A percentile compares a stretch with the other conserved stretches of the same genome.
phyloP scores from a whole-genome alignment of 2,797 vertebrate genomes.

The Prunella strophiata region DNA sequence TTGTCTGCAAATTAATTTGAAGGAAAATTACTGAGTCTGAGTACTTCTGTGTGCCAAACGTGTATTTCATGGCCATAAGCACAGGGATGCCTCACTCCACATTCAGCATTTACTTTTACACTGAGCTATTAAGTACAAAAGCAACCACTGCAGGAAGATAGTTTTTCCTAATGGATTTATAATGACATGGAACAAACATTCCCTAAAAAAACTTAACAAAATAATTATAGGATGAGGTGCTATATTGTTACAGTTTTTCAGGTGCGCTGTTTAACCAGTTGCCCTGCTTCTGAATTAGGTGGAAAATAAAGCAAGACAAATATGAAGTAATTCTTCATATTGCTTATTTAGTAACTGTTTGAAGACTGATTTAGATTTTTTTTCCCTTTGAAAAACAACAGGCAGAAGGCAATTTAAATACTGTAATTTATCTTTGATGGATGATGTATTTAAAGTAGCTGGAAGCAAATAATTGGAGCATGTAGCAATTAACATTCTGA shows the following conservation, averaged over 20 bases:
- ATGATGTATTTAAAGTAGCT: slow-evolving; percentile 32
- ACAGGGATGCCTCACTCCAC: not conserved
- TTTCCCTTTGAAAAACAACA: not conserved
- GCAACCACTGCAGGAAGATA: not conserved
- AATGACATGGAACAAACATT: not conserved
- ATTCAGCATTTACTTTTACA: not conserved
- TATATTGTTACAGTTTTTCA: not conserved
- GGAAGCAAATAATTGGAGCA: slow-evolving; percentile 20
- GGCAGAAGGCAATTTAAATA: slow-evolving; percentile 34
- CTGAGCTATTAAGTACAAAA: not conserved
- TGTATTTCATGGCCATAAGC: not conserved
- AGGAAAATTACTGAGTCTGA: not conserved
- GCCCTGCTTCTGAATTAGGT: not conserved
- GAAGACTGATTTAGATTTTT: not conserved
- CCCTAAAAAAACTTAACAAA: not conserved
- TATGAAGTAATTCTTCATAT: not conserved
- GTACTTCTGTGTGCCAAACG: not conserved
- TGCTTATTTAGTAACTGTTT: not conserved
- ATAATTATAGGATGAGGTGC: not conserved
- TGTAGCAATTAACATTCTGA: slow-evolving; percentile 55
- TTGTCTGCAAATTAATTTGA: not conserved
- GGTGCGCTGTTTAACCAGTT: not conserved
- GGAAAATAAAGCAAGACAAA: not conserved
- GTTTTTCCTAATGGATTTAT: not conserved
- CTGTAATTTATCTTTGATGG: slow-evolving; percentile 50